Conservation (phyloP, 2,888 invertebrate genomes). For the Anarsia innoxiella region DNA sequence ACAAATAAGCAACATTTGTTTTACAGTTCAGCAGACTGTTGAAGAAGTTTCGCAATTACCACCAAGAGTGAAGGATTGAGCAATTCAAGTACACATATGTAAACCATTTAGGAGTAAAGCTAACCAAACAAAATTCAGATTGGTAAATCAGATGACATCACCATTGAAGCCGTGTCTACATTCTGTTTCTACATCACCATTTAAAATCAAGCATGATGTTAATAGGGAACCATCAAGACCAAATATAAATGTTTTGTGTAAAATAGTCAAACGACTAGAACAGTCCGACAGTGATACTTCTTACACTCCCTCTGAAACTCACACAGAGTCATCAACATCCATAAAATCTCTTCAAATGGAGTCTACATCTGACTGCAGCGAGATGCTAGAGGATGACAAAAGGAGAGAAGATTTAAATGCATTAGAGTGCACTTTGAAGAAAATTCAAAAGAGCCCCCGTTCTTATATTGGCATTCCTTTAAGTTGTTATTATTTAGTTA, state of each 20-base stretch:
- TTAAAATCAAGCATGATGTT: too few species aligned
- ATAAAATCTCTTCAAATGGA: neutral
- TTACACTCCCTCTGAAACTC: neutral
- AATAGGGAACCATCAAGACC: too few species aligned
- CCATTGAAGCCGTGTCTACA: neutral
- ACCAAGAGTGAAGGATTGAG: too few species aligned
- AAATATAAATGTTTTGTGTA: too few species aligned
- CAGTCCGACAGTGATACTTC: too few species aligned
- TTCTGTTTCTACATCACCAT: neutral
- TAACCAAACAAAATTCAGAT: neutral
- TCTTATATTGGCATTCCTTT: slow-evolving; percentile 13
- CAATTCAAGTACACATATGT: too few species aligned
- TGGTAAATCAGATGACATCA: neutral
- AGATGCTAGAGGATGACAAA: neutral
- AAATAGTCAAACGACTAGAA: too few species aligned
- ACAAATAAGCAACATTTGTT: too few species aligned
- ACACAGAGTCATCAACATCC: slow-evolving; percentile 1
- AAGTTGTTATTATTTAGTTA: slow-evolving; percentile 14
- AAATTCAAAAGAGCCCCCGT: slow-evolving; percentile 6
- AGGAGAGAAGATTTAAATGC: neutral
- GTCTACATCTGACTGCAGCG: neutral
- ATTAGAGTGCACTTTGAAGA: neutral
- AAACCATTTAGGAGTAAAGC: neutral
- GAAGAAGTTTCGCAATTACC: too few species aligned
- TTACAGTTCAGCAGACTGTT: too few species aligned